These are phyloP conservation scores for Apistogramma diplotaenia DNA, from an alignment of 2,113 vertebrate genomes.

Conservation along the genomic window DNA sequence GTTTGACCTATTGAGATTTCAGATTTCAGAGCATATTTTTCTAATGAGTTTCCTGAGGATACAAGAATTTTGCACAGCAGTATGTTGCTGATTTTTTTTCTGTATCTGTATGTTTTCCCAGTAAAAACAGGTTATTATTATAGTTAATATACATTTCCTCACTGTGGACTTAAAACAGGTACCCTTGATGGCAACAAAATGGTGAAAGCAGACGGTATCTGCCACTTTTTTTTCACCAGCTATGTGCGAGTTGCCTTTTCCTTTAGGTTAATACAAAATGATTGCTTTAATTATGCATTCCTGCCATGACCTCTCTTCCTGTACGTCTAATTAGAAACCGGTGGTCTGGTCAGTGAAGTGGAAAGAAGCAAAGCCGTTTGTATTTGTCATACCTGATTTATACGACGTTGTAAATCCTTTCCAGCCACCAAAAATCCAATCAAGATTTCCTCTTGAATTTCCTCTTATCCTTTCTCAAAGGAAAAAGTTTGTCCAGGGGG, in stretches of 20 bases:
- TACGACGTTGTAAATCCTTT: conserved; percentile 82
- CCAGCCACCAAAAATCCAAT: conserved; percentile 83
- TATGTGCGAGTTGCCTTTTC: conserved; percentile 43
- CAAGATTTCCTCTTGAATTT: conserved; percentile 67
- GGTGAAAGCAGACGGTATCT: background rate
- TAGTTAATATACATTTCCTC: background rate
- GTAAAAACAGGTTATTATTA: background rate
- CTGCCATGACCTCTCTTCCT: conserved; percentile 70
- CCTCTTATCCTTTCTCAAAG: conserved; percentile 63
- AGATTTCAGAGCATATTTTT: conserved; percentile 1
- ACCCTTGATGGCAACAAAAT: conserved; percentile 3
- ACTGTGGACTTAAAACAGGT: background rate
- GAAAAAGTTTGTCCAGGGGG: conserved; percentile 63
- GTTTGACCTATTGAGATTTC: background rate
- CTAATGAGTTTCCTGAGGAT: conserved; percentile 2
- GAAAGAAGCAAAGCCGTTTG: conserved; percentile 71
- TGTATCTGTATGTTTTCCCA: background rate
- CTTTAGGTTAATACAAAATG: conserved; percentile 73
- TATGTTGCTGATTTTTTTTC: background rate
- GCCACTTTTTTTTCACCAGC: background rate
- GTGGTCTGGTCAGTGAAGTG: conserved; percentile 70
- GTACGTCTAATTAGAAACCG: conserved; percentile 72
- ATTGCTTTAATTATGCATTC: conserved; percentile 64
- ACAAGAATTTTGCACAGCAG: background rate
- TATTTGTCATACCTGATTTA: conserved; percentile 92